A percentile compares a stretch with the other conserved stretches of the same genome.
Conservation (phyloP, 2,797 vertebrate genomes). For the Petrocephalus sullivani region DNA sequence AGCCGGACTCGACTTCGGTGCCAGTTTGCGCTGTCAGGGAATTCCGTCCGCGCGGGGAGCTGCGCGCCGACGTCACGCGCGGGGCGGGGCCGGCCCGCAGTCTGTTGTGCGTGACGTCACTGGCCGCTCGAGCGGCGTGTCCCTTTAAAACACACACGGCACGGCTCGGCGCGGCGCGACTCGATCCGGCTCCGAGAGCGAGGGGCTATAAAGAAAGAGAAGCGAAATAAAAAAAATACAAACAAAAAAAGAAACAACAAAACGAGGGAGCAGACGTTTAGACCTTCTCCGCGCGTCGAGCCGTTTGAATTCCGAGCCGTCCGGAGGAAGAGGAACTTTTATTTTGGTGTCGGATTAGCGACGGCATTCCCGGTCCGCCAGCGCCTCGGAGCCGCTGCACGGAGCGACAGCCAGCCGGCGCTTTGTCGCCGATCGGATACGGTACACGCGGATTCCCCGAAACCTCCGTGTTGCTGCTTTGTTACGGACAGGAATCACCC, state of each 20-base stretch:
- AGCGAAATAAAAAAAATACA: background rate
- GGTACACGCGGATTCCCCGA: background rate
- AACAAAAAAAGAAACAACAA: slow-evolving; percentile 16
- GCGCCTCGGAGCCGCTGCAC: background rate
- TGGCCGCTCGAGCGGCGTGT: slow-evolving; percentile 37
- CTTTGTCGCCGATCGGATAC: slow-evolving; percentile 7
- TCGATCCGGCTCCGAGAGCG: slow-evolving; percentile 44
- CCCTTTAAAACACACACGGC: slow-evolving; percentile 57
- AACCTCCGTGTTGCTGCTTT: background rate
- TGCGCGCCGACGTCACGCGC: slow-evolving; percentile 56
- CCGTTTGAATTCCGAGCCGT: slow-evolving; percentile 27
- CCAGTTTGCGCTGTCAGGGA: slow-evolving; percentile 62
- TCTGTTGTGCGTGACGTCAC: slow-evolving; percentile 16
- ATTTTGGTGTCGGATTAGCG: slow-evolving; percentile 22
- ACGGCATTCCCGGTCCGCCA: background rate
- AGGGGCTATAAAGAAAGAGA: slow-evolving; percentile 30
- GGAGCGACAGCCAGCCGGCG: background rate
- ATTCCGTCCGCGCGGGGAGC: slow-evolving; percentile 52
- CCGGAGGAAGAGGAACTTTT: slow-evolving; percentile 42
- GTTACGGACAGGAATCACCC: background rate
- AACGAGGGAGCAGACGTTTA: slow-evolving; percentile 25
- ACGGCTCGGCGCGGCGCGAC: slow-evolving; percentile 44
- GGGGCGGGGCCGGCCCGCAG: slow-evolving; percentile 11
- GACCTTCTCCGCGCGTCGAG: background rate
- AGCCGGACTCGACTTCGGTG: slow-evolving; percentile 31